Percentiles rank a stretch among this genome's conserved stretches.
phyloP scores from a whole-genome alignment of 2,113 vertebrate species.

The Corythaeola cristata region DNA sequence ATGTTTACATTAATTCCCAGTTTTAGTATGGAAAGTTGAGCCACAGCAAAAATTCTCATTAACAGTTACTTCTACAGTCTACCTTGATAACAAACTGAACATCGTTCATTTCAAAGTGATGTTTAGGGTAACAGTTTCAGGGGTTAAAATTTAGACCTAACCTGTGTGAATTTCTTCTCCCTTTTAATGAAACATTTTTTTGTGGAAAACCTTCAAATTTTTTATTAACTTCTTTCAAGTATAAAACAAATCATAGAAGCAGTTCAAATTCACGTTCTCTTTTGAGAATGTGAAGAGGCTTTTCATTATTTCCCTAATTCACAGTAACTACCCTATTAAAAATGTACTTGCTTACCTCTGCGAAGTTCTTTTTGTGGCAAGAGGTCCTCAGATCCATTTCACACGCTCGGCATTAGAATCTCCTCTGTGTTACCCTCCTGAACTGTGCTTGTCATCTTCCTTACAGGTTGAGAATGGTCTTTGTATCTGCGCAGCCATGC shows the following conservation, averaged over 20 bases:
- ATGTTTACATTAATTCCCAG: background rate
- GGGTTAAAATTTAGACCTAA: background rate
- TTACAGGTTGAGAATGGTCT: conserved; percentile 91
- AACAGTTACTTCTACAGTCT: background rate
- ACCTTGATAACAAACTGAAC: background rate
- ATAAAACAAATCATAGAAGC: background rate
- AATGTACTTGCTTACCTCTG: background rate
- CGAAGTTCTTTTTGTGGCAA: background rate
- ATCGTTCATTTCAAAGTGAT: background rate
- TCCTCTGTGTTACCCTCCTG: background rate
- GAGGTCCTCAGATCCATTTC: background rate
- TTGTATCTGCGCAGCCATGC: conserved; percentile 96
- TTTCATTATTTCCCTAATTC: conserved; percentile 18
- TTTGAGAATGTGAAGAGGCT: conserved; percentile 25
- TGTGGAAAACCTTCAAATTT: background rate
- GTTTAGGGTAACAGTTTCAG: background rate
- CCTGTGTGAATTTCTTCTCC: background rate
- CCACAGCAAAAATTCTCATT: background rate
- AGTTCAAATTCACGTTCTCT: background rate
- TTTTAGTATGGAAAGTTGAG: background rate
- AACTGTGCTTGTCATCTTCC: background rate
- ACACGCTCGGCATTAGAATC: background rate
- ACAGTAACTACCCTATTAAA: background rate
- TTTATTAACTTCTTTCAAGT: background rate
- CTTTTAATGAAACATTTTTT: background rate